These are phyloP conservation scores for Euplexia lucipara DNA, from an alignment of 2,888 invertebrate species.

Conservation along the genomic window DNA sequence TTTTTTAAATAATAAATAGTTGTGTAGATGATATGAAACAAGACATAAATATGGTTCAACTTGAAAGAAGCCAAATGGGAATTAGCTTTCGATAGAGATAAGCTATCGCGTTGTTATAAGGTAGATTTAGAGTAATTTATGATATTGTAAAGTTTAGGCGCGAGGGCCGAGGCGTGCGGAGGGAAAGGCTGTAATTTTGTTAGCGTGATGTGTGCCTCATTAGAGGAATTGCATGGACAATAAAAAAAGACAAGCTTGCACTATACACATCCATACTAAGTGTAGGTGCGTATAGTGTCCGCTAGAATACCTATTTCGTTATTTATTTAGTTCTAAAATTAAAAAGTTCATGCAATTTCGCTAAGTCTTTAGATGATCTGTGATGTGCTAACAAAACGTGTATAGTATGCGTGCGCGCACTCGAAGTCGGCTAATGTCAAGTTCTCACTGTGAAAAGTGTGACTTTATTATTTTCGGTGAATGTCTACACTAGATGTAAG, in stretches of 20 bases:
- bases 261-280: background rate
- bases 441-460: conserved; percentile 56
- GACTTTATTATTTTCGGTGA: conserved; percentile 61
- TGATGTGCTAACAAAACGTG: conserved; percentile 86
- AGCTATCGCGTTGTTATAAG: conserved; percentile 69
- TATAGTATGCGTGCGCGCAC: conserved; percentile 68
- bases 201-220: conserved; percentile 85
- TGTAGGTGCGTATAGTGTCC: conserved; percentile 6
- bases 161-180: conserved; percentile 58
- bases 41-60: conserved; percentile 90
- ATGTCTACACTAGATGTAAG: conserved; percentile 68
- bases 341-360: conserved; percentile 75
- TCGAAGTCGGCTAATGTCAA: conserved; percentile 65
- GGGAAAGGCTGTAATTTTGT: conserved; percentile 82
- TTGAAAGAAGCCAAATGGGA: conserved; percentile 91
- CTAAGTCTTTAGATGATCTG: conserved; percentile 80
- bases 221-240: conserved; percentile 77
- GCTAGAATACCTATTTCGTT: conserved; percentile 28
- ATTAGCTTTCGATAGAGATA: conserved; percentile 83
- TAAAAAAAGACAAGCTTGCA: background rate
- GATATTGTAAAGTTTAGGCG: conserved; percentile 57
- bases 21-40: conserved; percentile 80
- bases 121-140: conserved; percentile 65
- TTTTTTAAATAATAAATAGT: conserved; percentile 72
- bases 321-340: conserved; percentile 56